Evolutionary conservation across 1,140 invertebrate species (phyloP).

Genomic region (Chlorops oryzae): DNA sequence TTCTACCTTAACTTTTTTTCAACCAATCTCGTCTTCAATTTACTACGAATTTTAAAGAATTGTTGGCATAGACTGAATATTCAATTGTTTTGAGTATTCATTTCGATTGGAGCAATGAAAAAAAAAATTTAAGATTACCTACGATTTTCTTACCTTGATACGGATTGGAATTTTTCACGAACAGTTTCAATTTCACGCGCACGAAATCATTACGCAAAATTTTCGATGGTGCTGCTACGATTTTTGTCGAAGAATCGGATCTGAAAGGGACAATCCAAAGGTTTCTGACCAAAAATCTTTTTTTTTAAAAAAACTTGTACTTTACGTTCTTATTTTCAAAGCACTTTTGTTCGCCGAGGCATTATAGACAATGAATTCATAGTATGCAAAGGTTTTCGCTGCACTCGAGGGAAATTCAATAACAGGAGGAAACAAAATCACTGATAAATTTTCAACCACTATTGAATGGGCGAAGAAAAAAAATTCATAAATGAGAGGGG

Average conservation of each 20-base stretch:
- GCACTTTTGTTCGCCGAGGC: constrained; percentile 15
- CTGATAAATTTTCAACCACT: not conserved
- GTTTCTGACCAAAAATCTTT: not conserved
- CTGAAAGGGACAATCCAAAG: not conserved
- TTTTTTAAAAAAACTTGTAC: not conserved
- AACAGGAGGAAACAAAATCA: constrained; percentile 12
- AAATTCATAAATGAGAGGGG: not conserved
- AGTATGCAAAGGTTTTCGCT: constrained; percentile 20
- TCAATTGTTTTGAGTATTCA: too few species aligned
- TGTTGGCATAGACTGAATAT: too few species aligned
- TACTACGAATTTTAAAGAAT: too few species aligned
- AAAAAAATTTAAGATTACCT: too few species aligned
- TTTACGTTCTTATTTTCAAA: constrained; percentile 11
- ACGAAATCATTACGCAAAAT: not conserved
- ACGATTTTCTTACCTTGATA: too few species aligned
- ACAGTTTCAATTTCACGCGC: not conserved
- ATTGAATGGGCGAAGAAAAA: too few species aligned
- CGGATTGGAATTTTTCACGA: too few species aligned
- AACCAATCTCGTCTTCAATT: too few species aligned
- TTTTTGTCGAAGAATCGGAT: not conserved
- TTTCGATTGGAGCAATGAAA: too few species aligned
- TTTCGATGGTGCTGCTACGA: not conserved
- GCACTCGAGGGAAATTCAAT: constrained; percentile 24
- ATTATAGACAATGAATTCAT: constrained; percentile 33
- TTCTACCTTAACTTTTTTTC: too few species aligned